These are phyloP conservation scores for Sandelia bainsii DNA, from an alignment of 2,797 vertebrate species.

Conservation along the genomic window DNA sequence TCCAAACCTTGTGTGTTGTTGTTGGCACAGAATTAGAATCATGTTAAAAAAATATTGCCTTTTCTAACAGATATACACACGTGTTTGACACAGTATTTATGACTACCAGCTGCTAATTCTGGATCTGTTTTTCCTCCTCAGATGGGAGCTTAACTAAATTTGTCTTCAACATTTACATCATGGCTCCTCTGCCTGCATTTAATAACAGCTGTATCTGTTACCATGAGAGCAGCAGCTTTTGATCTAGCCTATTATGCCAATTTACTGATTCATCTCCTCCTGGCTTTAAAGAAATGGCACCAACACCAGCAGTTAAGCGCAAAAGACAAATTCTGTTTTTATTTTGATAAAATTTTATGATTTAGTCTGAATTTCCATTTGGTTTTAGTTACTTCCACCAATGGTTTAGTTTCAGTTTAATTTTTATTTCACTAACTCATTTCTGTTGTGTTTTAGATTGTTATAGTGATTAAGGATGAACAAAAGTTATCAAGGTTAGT, in stretches of 20 bases:
- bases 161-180: slow-evolving; percentile 55
- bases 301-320: not conserved
- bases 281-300: slow-evolving; percentile 49
- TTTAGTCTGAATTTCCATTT: not conserved
- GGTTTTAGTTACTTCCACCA: too few species aligned
- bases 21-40: too few species aligned
- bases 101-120: slow-evolving; percentile 12
- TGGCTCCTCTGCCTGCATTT: slow-evolving; percentile 49
- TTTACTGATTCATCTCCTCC: slow-evolving; percentile 39
- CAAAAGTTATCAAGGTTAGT: too few species aligned
- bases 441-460: too few species aligned
- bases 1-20: too few species aligned
- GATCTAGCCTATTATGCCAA: slow-evolving; percentile 49
- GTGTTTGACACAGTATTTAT: not conserved
- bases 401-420: too few species aligned
- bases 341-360: not conserved
- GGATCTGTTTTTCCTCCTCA: slow-evolving; percentile 24
- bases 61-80: too few species aligned
- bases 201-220: slow-evolving; percentile 67
- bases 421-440: not conserved
- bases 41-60: too few species aligned
- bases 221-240: slow-evolving; percentile 78
- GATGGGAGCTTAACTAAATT: slow-evolving; percentile 4
- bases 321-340: not conserved
- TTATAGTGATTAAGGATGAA: too few species aligned